phyloP scores from a whole-genome alignment of 2,113 vertebrate species.

The Pluvialis apricaria region DNA sequence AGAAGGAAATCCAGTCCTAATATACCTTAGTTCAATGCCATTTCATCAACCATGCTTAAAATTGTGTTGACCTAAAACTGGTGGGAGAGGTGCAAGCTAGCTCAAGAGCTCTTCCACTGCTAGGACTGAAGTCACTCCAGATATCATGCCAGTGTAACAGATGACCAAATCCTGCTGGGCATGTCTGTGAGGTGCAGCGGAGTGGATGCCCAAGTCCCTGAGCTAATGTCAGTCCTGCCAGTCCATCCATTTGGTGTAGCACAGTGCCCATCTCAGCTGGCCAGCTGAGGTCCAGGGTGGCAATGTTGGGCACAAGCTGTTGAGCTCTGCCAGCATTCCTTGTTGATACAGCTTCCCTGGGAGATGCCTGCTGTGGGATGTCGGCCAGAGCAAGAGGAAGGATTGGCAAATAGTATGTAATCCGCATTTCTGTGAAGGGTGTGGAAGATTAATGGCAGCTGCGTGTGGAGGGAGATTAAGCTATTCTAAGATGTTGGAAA shows the following conservation, averaged over 20 bases:
- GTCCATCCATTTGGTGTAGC: neutral
- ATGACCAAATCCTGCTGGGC: neutral
- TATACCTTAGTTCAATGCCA: neutral
- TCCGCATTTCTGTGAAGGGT: neutral
- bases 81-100: neutral
- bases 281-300: neutral
- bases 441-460: neutral
- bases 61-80: neutral
- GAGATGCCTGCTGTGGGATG: neutral
- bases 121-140: neutral
- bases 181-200: neutral
- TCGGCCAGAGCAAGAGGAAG: neutral
- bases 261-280: neutral
- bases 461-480: neutral
- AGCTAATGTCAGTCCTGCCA: neutral
- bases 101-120: neutral
- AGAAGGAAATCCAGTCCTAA: neutral
- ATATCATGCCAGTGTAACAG: neutral
- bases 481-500: neutral
- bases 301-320: neutral
- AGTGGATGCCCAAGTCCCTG: neutral
- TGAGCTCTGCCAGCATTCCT: neutral
- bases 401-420: neutral
- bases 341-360: neutral
- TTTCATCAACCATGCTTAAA: neutral